These are phyloP conservation scores for Matsumurasca onukii DNA, from an alignment of 1,140 invertebrate genomes.

Conservation along the genomic window DNA sequence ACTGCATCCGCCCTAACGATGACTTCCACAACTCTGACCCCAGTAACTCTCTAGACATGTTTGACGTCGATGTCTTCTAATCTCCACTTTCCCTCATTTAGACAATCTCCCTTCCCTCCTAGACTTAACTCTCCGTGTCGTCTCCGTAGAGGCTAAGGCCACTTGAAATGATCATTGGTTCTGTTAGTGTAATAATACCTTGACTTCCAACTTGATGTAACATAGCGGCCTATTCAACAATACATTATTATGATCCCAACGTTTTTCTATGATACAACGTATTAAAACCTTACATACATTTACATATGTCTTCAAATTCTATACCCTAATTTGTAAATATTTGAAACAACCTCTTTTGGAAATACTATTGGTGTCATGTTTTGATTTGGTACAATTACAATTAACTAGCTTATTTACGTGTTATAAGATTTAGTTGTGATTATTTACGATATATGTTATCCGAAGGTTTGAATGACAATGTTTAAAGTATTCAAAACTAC, in stretches of 20 bases:
- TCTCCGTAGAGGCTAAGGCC: not conserved
- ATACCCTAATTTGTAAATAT: not conserved
- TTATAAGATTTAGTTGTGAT: not conserved
- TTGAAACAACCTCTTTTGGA: not conserved
- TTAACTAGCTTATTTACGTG: not conserved
- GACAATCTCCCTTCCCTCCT: not conserved
- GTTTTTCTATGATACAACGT: not conserved
- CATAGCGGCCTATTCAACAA: not conserved
- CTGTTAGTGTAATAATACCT: not conserved
- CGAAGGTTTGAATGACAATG: not conserved
- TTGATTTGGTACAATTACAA: not conserved
- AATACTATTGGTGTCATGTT: not conserved
- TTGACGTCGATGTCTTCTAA: constrained; percentile 44
- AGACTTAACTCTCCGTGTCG: not conserved
- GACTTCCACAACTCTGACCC: constrained; percentile 48
- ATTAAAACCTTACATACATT: not conserved
- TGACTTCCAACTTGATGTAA: not conserved
- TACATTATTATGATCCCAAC: not conserved
- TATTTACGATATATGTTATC: not conserved
- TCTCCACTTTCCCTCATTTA: not conserved
- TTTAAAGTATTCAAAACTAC: not conserved
- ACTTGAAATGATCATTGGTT: not conserved
- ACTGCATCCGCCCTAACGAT: constrained; percentile 43
- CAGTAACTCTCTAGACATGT: constrained; percentile 44
- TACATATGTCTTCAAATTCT: not conserved